Evolutionary conservation across 2,797 vertebrate species (phyloP).

Genomic region (Todus mexicanus): DNA sequence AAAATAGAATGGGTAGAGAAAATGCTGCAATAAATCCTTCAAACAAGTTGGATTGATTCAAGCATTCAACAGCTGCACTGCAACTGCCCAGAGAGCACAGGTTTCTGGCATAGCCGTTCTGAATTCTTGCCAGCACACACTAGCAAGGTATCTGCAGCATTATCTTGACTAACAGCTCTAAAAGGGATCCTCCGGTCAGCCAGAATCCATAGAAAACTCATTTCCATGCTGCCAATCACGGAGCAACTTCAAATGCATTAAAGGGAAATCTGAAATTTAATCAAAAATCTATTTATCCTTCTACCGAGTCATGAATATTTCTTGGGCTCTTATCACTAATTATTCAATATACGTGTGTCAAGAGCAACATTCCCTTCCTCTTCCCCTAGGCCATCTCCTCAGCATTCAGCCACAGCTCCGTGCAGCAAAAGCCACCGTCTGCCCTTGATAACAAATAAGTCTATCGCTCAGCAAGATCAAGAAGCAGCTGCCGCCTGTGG

Average conservation of each 20-base stretch:
- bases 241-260: constrained; percentile 26
- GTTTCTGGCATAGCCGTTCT: constrained; percentile 5
- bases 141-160: neutral
- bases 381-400: constrained; percentile 31
- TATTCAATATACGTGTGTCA: constrained; percentile 36
- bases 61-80: constrained; percentile 34
- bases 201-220: constrained; percentile 48
- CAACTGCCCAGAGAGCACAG: constrained; percentile 33
- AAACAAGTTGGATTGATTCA: neutral
- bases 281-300: constrained; percentile 64
- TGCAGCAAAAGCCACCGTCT: constrained; percentile 22
- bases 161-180: constrained; percentile 44
- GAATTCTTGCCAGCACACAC: constrained; percentile 37
- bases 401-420: constrained; percentile 16
- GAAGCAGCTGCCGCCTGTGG: constrained; percentile 7
- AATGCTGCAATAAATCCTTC: neutral
- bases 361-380: constrained; percentile 23
- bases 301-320: constrained; percentile 56
- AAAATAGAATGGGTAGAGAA: neutral
- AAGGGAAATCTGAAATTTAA: constrained; percentile 54
- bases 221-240: constrained; percentile 53
- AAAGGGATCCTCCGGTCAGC: neutral
- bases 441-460: constrained; percentile 46
- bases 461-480: constrained; percentile 43
- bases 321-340: constrained; percentile 56